Evolutionary conservation across 2,888 invertebrate genomes (phyloP).

Genomic region (Sminthurides aquaticus): DNA sequence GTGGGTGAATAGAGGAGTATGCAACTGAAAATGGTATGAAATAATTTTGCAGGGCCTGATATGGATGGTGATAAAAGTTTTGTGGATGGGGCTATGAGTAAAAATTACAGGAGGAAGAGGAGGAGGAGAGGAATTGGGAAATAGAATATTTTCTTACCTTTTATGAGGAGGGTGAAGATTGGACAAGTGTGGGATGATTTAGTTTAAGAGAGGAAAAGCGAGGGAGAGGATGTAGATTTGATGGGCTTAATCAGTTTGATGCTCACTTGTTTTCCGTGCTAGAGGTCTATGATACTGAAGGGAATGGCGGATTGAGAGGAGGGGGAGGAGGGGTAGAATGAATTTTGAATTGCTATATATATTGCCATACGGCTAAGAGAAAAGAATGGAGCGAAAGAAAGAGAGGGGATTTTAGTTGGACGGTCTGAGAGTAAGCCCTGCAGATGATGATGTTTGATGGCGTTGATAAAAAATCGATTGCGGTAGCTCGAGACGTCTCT

Average conservation of each 20-base stretch:
- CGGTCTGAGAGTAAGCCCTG: too few relatives aligned
- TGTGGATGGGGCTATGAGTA: too few relatives aligned
- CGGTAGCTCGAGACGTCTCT: conserved; percentile 25
- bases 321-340: too few relatives aligned
- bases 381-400: too few relatives aligned
- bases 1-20: neutral
- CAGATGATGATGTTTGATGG: neutral
- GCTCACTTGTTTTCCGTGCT: neutral
- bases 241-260: neutral
- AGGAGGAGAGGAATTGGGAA: neutral
- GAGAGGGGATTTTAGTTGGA: too few relatives aligned
- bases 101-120: neutral
- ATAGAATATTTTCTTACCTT: neutral
- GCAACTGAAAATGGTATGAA: neutral
- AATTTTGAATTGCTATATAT: too few relatives aligned
- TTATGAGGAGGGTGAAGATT: neutral
- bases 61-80: neutral
- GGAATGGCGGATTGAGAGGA: too few relatives aligned
- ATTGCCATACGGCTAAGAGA: too few relatives aligned
- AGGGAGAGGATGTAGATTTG: neutral
- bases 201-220: neutral
- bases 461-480: conserved; percentile 18
- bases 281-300: neutral
- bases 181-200: neutral
- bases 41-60: neutral